Evolutionary conservation across 2,113 vertebrate genomes (phyloP).

Genomic region (Manacus vitellinus): DNA sequence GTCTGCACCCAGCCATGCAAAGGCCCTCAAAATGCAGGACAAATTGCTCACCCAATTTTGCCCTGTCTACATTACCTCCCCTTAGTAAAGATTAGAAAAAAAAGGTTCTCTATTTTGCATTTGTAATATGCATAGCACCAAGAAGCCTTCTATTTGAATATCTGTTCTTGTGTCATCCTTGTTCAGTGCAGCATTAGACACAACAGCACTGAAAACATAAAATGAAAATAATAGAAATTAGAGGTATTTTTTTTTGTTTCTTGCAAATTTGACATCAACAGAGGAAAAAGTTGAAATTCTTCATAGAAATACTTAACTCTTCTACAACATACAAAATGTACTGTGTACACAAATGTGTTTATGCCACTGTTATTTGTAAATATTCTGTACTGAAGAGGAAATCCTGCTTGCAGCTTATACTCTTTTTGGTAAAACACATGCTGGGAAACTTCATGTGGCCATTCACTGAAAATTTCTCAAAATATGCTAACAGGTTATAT

Average conservation of each 20-base stretch:
- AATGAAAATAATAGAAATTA: neutral
- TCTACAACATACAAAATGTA: neutral
- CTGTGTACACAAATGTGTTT: neutral
- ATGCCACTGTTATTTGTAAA: neutral
- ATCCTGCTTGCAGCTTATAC: neutral
- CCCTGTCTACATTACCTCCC: neutral
- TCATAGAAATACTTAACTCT: neutral
- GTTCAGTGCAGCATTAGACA: neutral
- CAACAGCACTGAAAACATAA: neutral
- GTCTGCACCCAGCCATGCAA: no score
- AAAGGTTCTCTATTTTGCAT: neutral
- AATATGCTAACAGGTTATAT: neutral
- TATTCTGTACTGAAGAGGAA: neutral
- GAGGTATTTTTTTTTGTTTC: neutral
- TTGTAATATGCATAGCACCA: neutral
- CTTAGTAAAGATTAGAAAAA: neutral
- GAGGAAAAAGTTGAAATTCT: neutral
- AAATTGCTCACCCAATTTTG: no score
- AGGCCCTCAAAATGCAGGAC: no score
- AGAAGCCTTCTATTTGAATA: neutral
- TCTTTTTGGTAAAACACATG: neutral
- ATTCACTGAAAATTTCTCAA: neutral
- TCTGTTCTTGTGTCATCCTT: neutral
- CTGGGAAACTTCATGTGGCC: neutral
- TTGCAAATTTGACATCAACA: neutral